Evolutionary conservation across 30 jellyfish, hydroid and myxozoan genomes (phyloP), one percentile per base, ranked within the genome.

Genomic region (Chrysaora quinquecirrha): DNA sequence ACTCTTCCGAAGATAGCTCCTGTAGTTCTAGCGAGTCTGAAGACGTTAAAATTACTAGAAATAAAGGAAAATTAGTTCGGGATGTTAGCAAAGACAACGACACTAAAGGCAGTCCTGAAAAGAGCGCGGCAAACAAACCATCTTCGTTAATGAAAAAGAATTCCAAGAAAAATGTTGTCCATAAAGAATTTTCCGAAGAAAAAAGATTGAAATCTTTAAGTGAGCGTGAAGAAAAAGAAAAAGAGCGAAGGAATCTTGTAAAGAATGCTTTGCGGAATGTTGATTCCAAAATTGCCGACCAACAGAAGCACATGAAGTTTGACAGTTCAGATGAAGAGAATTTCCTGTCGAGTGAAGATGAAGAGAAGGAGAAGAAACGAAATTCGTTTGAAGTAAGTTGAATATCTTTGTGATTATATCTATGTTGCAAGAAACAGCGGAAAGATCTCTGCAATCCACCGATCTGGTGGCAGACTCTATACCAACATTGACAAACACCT

Each of bases 161-260:
- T 6, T 6, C 54, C 6, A 38, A 38, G 14, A 14, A 38, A 38
- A 38, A 38, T 14, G 14, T 6, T 14, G 54, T 14, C 6, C 6
- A 38, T 4, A 75, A 80, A 81, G 25, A 47, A 61, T 29, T 24
- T 6, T 89, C 97, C 1, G 97, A 89, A 54, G 70, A 66, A 7
- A 75, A 80, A 54, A 67, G 97, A 38, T 27, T 65, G 48, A 33
- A 47, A 23, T 67, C 95, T 33, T 61, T 89, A 38, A 80, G 33
- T 24, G 75, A 67, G 18, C 74, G 85, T 25, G 52, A 68, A 29
- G 52, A 14, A 34, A 63, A 29, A 20, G 83, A 60, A 28, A 48
- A 19, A 22, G 76, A 81, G 34, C 61, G 75, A 29, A 82, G 61
- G 73, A 73, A 49, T 64, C 63, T 64, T 3, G 87, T 89, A 0